phyloP scores from a whole-genome alignment of 2,113 vertebrate species.

The Arvicanthis niloticus region DNA sequence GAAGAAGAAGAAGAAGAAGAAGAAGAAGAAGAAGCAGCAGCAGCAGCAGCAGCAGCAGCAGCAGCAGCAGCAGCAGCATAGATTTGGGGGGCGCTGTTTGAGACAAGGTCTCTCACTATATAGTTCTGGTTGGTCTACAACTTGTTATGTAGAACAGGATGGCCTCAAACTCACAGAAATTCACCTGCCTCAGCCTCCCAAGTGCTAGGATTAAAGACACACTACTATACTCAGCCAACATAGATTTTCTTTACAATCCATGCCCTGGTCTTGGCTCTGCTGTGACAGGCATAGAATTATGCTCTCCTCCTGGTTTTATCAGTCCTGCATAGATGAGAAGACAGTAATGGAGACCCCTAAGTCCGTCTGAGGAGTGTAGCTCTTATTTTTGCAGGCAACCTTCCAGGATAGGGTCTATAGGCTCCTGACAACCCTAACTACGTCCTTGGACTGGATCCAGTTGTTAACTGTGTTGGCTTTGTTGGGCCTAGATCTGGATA shows the following conservation, averaged over 20 bases:
- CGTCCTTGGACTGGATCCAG: background rate
- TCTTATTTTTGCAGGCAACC: background rate
- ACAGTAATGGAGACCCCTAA: background rate
- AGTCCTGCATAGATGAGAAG: background rate
- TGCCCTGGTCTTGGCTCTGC: background rate
- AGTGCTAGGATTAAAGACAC: background rate
- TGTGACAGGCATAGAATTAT: background rate
- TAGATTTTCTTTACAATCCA: background rate
- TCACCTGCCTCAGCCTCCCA: background rate
- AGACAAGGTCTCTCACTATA: background rate
- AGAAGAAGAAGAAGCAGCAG: too few relatives aligned
- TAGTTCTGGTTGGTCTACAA: background rate
- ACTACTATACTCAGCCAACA: background rate
- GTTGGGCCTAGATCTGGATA: background rate
- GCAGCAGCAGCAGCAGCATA: too few relatives aligned
- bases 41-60: too few relatives aligned
- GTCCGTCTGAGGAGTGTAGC: background rate
- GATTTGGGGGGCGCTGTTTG: background rate
- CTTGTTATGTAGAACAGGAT: background rate
- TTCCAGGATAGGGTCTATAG: background rate
- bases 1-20: too few relatives aligned
- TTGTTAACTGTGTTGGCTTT: conserved; percentile 11
- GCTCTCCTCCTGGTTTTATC: background rate
- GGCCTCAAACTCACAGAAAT: background rate
- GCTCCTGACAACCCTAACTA: background rate